Evolutionary conservation across 2,888 invertebrate genomes (phyloP).

Genomic region (Gerris lacustris): DNA sequence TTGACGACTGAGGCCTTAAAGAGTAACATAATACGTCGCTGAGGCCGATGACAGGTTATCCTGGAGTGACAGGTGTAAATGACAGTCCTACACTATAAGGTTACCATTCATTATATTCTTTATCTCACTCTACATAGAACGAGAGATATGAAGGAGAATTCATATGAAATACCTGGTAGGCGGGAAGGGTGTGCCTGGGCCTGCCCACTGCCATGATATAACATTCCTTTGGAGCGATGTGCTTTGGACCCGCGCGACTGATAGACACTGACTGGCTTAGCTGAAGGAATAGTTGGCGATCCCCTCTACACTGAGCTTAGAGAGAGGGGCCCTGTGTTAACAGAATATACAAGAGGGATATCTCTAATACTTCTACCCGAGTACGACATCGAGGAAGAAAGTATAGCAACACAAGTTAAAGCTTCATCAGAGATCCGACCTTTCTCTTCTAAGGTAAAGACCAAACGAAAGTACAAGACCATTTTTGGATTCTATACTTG

Average conservation of each 20-base stretch:
- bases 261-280: neutral
- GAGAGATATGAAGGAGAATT: neutral
- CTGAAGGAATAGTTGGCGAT: neutral
- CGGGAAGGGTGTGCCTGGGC: slow-evolving; percentile 1
- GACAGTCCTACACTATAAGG: neutral
- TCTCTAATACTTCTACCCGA: neutral
- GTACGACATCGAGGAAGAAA: neutral
- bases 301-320: neutral
- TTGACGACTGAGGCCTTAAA: too few species aligned
- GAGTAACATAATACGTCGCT: too few species aligned
- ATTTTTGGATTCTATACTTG: too few species aligned
- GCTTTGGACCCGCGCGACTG: neutral
- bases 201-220: neutral
- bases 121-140: neutral
- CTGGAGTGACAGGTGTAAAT: slow-evolving; percentile 1
- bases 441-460: too few species aligned
- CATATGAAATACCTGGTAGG: neutral
- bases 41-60: too few species aligned
- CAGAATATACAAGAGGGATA: neutral
- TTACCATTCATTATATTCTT: too few species aligned
- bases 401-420: neutral
- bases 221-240: neutral
- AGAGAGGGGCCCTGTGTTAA: neutral
- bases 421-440: too few species aligned
- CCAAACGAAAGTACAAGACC: too few species aligned